A percentile compares a stretch with the other conserved stretches of the same genome.
phyloP scores from a whole-genome alignment of 64 coral and sea anemone genomes.

The Hydrozoanthus tunicans region DNA sequence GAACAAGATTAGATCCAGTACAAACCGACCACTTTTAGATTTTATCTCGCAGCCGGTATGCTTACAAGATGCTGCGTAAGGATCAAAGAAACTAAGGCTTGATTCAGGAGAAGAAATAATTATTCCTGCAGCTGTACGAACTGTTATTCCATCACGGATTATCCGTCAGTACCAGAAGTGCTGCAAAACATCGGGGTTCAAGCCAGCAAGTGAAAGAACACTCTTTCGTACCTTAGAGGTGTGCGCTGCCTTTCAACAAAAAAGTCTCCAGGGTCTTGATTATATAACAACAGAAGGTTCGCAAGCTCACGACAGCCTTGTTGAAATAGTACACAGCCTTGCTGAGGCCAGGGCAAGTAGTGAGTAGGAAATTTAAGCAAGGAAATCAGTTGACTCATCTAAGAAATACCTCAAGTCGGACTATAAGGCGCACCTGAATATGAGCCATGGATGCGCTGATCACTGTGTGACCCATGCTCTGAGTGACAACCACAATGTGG shows the following conservation, averaged over 20 bases:
- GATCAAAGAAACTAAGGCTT: conserved; percentile 47
- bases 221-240: conserved; percentile 46
- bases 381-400: too few relatives aligned
- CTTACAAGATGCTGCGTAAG: conserved; percentile 50
- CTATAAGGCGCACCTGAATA: too few relatives aligned
- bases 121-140: conserved; percentile 28
- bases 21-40: conserved; percentile 58
- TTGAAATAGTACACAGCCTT: conserved; percentile 18
- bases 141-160: conserved; percentile 1
- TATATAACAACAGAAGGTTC: conserved; percentile 42
- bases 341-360: not conserved
- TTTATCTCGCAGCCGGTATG: conserved; percentile 29
- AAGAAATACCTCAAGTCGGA: too few relatives aligned
- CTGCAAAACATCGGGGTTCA: too few relatives aligned
- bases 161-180: too few relatives aligned
- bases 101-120: conserved; percentile 41
- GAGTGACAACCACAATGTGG: not conserved
- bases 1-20: conserved; percentile 45
- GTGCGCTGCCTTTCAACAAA: conserved; percentile 37
- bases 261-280: conserved; percentile 57
- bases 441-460: too few relatives aligned
- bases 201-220: not conserved
- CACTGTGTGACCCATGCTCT: not conserved
- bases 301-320: conserved; percentile 24
- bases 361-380: too few relatives aligned